phyloP scores from a whole-genome alignment of 2,113 vertebrate genomes.

The Tauraco erythrolophus region DNA sequence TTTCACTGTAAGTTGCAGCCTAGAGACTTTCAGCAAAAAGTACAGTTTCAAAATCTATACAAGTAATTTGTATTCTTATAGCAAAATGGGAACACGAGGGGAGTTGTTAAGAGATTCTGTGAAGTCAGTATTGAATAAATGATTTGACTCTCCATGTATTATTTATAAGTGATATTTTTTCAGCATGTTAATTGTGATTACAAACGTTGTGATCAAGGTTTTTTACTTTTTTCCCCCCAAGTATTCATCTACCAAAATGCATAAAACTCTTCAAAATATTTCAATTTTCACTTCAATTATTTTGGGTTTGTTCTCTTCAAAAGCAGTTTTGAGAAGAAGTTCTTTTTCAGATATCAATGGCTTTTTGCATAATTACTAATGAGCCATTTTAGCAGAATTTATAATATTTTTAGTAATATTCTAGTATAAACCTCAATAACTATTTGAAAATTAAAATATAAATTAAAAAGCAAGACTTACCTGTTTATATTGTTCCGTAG shows the following conservation, averaged over 20 bases:
- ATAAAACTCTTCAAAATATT: neutral
- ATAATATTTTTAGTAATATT: neutral
- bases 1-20: neutral
- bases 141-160: neutral
- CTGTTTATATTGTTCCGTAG: neutral
- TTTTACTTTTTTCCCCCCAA: accelerated
- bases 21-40: neutral
- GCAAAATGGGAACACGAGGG: accelerated
- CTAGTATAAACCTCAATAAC: neutral
- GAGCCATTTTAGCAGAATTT: neutral
- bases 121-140: neutral
- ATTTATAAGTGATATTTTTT: neutral
- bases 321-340: neutral
- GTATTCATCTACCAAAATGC: neutral
- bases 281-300: neutral
- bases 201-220: accelerated
- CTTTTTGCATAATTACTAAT: neutral
- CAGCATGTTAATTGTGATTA: neutral
- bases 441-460: neutral
- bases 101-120: neutral
- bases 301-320: neutral
- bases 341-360: neutral
- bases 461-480: neutral
- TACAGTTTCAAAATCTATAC: neutral
- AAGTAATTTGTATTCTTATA: neutral